phyloP scores from a whole-genome alignment of 2,888 invertebrate species.

The Xestia sexstrigata region DNA sequence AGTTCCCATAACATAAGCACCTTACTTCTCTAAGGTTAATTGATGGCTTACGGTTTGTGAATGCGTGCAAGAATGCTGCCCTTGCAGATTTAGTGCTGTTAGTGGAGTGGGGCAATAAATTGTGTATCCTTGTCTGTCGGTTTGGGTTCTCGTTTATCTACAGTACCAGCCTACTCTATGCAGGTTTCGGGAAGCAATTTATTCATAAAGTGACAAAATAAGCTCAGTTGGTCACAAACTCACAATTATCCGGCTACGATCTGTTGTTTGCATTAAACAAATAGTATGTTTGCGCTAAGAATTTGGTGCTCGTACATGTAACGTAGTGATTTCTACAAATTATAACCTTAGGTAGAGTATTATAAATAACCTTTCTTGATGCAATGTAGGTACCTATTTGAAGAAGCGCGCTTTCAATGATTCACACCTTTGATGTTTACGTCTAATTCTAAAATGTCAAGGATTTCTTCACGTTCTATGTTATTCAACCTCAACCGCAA shows the following conservation, averaged over 20 bases:
- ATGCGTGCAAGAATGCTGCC: constrained; percentile 87
- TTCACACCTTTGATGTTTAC: constrained; percentile 62
- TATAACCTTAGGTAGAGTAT: constrained; percentile 13
- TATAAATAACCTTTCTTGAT: constrained; percentile 40
- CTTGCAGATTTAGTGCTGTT: constrained; percentile 82
- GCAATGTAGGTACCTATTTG: constrained; percentile 50
- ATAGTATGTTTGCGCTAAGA: not conserved
- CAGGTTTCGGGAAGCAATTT: constrained; percentile 38
- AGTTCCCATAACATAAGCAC: constrained; percentile 72
- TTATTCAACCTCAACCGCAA: constrained; percentile 58
- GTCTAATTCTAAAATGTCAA: constrained; percentile 61
- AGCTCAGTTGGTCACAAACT: constrained; percentile 14
- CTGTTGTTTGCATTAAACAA: constrained; percentile 16
- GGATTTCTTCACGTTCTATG: constrained; percentile 57
- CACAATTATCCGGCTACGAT: constrained; percentile 31
- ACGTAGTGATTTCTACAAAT: constrained; percentile 20
- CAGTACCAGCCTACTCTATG: constrained; percentile 36
- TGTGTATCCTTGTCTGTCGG: constrained; percentile 73
- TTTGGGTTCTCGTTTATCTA: constrained; percentile 59
- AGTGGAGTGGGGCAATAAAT: constrained; percentile 77
- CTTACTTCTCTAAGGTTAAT: constrained; percentile 78
- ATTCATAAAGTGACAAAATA: constrained; percentile 30
- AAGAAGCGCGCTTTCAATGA: constrained; percentile 58
- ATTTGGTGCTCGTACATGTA: not conserved
- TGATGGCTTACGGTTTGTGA: constrained; percentile 80